Conservation (phyloP, 2,888 invertebrate genomes). For the Hylaea fasciaria region DNA sequence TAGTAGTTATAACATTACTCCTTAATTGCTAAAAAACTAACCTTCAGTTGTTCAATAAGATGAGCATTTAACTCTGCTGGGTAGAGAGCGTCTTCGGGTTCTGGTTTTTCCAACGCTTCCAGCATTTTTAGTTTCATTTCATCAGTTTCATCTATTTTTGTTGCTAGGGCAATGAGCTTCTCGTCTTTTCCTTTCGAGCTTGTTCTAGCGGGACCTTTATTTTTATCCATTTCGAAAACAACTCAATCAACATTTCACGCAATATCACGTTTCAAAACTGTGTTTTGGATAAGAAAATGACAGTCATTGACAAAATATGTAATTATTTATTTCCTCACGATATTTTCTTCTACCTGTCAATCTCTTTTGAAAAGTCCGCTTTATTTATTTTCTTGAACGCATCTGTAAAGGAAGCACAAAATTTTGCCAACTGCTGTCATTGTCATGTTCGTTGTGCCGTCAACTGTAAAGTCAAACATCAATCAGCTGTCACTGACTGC, state of each 20-base stretch:
- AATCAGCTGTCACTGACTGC: constrained; percentile 17
- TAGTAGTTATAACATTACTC: too few species aligned
- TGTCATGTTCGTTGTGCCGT: too few species aligned
- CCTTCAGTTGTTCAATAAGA: constrained; percentile 85
- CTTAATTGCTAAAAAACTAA: constrained; percentile 49
- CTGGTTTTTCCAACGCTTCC: constrained; percentile 65
- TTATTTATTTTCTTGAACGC: neutral
- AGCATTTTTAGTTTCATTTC: constrained; percentile 81
- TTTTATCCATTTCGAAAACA: constrained; percentile 54
- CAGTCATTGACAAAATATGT: too few species aligned
- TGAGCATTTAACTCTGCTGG: constrained; percentile 86
- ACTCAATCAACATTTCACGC: neutral
- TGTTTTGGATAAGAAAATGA: neutral
- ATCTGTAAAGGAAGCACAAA: too few species aligned
- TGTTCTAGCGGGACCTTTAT: constrained; percentile 48
- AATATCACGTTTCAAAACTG: neutral
- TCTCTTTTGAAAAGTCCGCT: too few species aligned
- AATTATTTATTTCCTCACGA: too few species aligned
- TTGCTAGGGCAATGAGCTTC: constrained; percentile 60
- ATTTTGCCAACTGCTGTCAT: too few species aligned
- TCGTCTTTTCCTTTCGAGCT: constrained; percentile 60
- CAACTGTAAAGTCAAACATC: too few species aligned
- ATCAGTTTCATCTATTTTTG: constrained; percentile 79
- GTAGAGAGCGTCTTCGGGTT: constrained; percentile 79
- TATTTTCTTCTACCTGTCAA: too few species aligned